Conservation (phyloP, 2,888 invertebrate species). For the Eugnorisma glareosa region DNA sequence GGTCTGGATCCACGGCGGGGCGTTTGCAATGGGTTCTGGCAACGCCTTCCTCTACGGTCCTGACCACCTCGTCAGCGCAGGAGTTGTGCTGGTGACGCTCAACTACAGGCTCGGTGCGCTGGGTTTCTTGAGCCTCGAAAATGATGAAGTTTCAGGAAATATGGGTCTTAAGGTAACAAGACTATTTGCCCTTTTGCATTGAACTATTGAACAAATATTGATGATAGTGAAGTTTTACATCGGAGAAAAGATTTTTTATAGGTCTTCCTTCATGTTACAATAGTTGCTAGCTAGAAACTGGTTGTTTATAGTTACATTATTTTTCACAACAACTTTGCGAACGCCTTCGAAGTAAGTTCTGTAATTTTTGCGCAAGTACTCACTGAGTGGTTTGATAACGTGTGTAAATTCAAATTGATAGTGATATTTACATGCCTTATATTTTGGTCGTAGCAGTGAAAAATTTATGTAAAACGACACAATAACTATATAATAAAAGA, state of each 20-base stretch:
- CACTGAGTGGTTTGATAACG: conserved; percentile 36
- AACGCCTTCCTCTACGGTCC: conserved; percentile 92
- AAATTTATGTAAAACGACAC: conserved; percentile 8
- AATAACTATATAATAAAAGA: conserved; percentile 21
- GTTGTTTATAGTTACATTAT: conserved; percentile 22
- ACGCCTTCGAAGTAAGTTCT: conserved; percentile 44
- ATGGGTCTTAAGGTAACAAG: conserved; percentile 91
- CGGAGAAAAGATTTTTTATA: background rate
- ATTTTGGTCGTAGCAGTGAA: conserved; percentile 8
- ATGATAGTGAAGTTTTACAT: background rate
- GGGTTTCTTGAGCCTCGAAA: conserved; percentile 92
- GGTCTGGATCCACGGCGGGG: conserved; percentile 93
- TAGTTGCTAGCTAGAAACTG: conserved; percentile 13
- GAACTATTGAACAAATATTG: background rate
- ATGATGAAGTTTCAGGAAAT: conserved; percentile 92
- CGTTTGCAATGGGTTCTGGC: conserved; percentile 91
- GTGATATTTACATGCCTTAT: conserved; percentile 31
- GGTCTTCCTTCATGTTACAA: background rate
- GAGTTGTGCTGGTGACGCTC: conserved; percentile 92
- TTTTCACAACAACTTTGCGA: conserved; percentile 57
- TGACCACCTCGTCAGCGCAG: conserved; percentile 91
- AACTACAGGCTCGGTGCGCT: conserved; percentile 92
- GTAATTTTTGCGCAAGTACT: conserved; percentile 57
- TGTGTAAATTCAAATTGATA: conserved; percentile 15
- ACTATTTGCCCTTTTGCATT: background rate